phyloP scores from a whole-genome alignment of 2,113 vertebrate species.

The Onychostoma macrolepis region DNA sequence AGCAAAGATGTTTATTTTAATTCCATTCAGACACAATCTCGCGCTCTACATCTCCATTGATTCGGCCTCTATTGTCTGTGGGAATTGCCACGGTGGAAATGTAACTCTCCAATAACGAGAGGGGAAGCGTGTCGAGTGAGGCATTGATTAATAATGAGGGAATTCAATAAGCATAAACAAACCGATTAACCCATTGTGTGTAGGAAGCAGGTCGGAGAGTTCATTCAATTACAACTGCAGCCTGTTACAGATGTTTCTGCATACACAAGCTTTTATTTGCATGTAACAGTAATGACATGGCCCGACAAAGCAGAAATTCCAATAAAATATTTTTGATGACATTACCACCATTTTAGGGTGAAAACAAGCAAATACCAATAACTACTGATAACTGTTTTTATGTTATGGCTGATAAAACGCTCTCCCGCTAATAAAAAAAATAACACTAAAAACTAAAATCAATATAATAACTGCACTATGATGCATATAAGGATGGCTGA shows the following conservation, averaged over 20 bases:
- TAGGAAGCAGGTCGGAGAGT: conserved; percentile 18
- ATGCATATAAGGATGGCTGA: neutral
- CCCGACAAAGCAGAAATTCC: neutral
- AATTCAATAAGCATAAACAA: conserved; percentile 34
- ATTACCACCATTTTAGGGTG: neutral
- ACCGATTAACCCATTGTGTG: conserved; percentile 37
- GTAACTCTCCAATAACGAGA: conserved; percentile 36
- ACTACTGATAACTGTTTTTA: neutral
- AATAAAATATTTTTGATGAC: neutral
- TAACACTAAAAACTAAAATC: neutral
- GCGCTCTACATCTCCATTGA: conserved; percentile 43
- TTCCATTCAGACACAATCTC: conserved; percentile 48
- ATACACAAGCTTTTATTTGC: neutral
- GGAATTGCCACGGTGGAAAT: conserved; percentile 33
- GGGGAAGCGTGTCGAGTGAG: neutral
- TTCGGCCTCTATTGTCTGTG: conserved; percentile 46
- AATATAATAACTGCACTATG: neutral
- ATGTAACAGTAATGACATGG: neutral
- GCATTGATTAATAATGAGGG: conserved; percentile 45
- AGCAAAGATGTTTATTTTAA: conserved; percentile 54
- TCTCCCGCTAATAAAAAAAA: too few species aligned
- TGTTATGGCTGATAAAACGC: neutral
- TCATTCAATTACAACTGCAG: conserved; percentile 24
- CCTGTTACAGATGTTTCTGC: conserved; percentile 1
- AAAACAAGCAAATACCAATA: neutral